Evolutionary conservation across 2,888 invertebrate genomes (phyloP).

Genomic region (Heteromyza rotundicornis): DNA sequence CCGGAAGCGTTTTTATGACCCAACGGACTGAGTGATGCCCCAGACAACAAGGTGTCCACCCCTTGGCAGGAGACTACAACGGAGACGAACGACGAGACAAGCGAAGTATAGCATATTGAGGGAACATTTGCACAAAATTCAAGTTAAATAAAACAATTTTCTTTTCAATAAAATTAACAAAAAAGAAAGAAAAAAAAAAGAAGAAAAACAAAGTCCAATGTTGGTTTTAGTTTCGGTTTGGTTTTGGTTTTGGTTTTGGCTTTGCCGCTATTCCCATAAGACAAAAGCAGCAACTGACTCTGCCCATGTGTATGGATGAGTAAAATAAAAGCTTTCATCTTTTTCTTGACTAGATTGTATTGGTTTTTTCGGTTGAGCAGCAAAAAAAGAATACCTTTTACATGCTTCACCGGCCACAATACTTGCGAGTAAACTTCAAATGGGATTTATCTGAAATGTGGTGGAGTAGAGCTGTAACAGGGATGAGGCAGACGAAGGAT

Average conservation of each 20-base stretch:
- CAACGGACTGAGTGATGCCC: slow-evolving; percentile 38
- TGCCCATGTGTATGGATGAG: too few relatives aligned
- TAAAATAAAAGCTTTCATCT: background rate
- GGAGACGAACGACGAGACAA: background rate
- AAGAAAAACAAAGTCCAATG: background rate
- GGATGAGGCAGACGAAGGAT: too few relatives aligned
- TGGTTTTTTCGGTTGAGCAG: slow-evolving; percentile 22
- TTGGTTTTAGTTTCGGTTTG: too few relatives aligned
- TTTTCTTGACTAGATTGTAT: background rate
- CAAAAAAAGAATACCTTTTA: slow-evolving; percentile 47
- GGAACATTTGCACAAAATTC: slow-evolving; percentile 36
- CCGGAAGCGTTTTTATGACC: slow-evolving; percentile 57
- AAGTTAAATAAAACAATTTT: slow-evolving; percentile 43
- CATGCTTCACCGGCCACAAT: slow-evolving; percentile 53
- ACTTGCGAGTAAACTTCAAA: slow-evolving; percentile 52
- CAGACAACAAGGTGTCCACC: too few relatives aligned
- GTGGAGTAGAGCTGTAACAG: too few relatives aligned
- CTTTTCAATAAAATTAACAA: slow-evolving; percentile 23
- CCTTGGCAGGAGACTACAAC: too few relatives aligned
- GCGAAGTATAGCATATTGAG: slow-evolving; percentile 17
- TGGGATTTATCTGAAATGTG: slow-evolving; percentile 50
- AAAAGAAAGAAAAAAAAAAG: background rate
- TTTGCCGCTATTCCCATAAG: background rate
- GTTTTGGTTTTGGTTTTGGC: too few relatives aligned
- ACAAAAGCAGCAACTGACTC: background rate